Evolutionary conservation across 30 jellyfish, hydroid and myxozoan genomes (phyloP), one percentile per base, ranked within the genome.

Genomic region (Pelagia noctiluca): DNA sequence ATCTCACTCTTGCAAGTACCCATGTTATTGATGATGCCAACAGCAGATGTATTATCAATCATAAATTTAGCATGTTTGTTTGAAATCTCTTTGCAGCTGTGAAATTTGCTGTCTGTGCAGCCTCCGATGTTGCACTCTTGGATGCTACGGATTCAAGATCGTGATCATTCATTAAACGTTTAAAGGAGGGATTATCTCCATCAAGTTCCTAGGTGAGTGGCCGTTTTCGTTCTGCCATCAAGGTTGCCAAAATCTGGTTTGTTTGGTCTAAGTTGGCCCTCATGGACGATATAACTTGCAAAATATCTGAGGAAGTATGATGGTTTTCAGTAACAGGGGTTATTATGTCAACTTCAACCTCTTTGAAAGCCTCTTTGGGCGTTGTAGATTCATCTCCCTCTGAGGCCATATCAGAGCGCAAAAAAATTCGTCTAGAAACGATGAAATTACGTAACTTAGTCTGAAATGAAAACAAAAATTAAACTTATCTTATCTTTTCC

Each of bases 101-200:
- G 52, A 3, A 24, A 65, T 2, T 32, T 65, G 54, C 78, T 69
- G 65, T 32, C 69, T 69, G 82, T 69, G 82, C 82, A 69, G 82
- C 82, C 36, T n/a, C 71, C 0, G 85, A 23, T 72, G 50, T 37
- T 72, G 71, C 85, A 72, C 49, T 72, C 85, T 12, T 72, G 50
- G 71, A 72, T 72, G 71, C 72, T 72, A 72, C 72, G 28, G 72
- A 37, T 37, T 72, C 46, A 22, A 32, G 54, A 37, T 72, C 85
- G 49, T 72, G 28, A 28, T 26, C 71, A 7, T 50, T 26, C 26
- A 26, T 52, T 2, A 72, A 30, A 72, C 85, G 85, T 23, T 49
- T 50, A 42, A 48, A 38, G 71, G 85, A 28, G 85, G 85, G 72
- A 37, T 72, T 48, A 46, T 72, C 10, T n/a, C 68, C 85, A 26